phyloP scores from a whole-genome alignment of 1,140 invertebrate species.

The Atopsyche davidsoni region DNA sequence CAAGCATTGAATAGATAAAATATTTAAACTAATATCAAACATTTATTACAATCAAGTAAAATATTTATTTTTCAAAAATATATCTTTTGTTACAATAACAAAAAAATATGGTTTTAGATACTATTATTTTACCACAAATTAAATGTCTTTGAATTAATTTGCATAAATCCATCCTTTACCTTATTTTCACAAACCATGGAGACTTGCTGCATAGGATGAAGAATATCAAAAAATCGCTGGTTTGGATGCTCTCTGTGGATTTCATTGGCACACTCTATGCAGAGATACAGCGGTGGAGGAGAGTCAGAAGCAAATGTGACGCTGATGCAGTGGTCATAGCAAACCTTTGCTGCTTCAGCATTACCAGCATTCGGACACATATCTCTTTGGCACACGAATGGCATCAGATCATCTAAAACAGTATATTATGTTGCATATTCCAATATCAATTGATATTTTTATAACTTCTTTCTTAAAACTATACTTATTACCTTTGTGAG shows the following conservation, averaged over 20 bases:
- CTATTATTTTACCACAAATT: too few relatives aligned
- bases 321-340: constrained; percentile 80
- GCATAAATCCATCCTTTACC: too few relatives aligned
- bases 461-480: too few relatives aligned
- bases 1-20: too few relatives aligned
- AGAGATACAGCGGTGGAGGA: constrained; percentile 91
- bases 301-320: constrained; percentile 76
- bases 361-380: constrained; percentile 76
- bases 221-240: constrained; percentile 83
- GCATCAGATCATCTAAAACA: constrained; percentile 58
- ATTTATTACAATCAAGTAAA: too few relatives aligned
- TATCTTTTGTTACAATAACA: too few relatives aligned
- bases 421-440: constrained; percentile 4
- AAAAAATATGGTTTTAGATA: too few relatives aligned
- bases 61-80: too few relatives aligned
- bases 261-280: constrained; percentile 93
- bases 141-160: too few relatives aligned
- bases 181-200: constrained; percentile 96
- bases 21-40: too few relatives aligned
- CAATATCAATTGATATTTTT: too few relatives aligned
- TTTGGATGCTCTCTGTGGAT: constrained; percentile 77
- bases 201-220: constrained; percentile 91
- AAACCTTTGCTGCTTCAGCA: constrained; percentile 86
- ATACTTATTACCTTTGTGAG: too few relatives aligned
- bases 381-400: constrained; percentile 80